A percentile compares a stretch with the other conserved stretches of the same genome.
Conservation (phyloP, 2,797 vertebrate species). For the Hemitrygon akajei region DNA sequence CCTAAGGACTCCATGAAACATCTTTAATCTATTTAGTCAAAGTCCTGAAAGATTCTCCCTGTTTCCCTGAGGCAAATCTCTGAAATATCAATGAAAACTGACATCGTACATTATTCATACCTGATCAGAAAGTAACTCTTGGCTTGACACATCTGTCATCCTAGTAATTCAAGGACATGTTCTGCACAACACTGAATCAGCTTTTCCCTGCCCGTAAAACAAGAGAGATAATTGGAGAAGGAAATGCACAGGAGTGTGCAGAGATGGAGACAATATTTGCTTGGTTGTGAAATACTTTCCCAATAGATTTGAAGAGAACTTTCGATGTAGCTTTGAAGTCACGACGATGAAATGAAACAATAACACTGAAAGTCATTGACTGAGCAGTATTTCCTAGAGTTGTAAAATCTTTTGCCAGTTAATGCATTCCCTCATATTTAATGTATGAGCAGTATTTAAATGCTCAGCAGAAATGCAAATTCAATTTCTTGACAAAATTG, state of each 20-base stretch:
- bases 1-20: not conserved
- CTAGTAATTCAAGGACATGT: slow-evolving; percentile 10
- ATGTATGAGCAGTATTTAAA: not conserved
- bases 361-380: not conserved
- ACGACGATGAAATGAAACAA: not conserved
- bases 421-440: not conserved
- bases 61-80: not conserved
- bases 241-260: not conserved
- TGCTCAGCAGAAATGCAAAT: not conserved
- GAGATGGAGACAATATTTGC: not conserved
- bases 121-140: not conserved
- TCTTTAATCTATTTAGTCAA: not conserved
- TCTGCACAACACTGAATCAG: not conserved
- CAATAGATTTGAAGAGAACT: not conserved
- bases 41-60: not conserved
- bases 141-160: not conserved
- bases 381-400: not conserved
- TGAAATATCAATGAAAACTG: not conserved
- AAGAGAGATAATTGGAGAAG: not conserved
- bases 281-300: not conserved
- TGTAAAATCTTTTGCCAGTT: not conserved
- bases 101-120: slow-evolving; percentile 18
- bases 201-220: not conserved
- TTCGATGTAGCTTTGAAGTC: not conserved
- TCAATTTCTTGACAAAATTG: not conserved